Base-by-base conservation (phyloP, 2,113 vertebrate species). In the Peromyscus polionotus region DNA sequence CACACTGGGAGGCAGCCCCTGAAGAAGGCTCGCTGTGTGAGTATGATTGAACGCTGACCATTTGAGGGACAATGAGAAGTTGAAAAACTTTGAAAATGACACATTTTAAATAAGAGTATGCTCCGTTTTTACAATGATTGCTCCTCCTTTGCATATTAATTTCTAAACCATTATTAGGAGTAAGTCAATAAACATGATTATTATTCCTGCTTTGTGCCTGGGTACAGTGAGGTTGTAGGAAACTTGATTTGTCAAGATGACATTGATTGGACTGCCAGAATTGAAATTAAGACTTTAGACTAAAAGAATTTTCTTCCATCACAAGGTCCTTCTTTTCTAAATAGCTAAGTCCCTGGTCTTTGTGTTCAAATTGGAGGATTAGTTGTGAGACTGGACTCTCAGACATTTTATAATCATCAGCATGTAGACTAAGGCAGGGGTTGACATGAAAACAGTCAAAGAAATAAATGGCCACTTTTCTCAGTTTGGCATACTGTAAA, bases 381-480 rank as follows among this genome's bases (percentile, higher is more conserved):
- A 87, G 36, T 87, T 48, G 17, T 22, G 22, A 92, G 54, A n/a
- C 51, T 85, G 7, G 45, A 91, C 26, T 73, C 17, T 54, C 77
- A 39, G 59, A 57, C 65, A 88, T 91, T 95, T 97, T 94, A 51
- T 75, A 94, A 91, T 86, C 26, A 88, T 67, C 88, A 36, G 36
- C 70, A 42, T 89, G 45, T 75, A 17, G 79, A 93, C 91, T 92
- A 95, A 93, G 26, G 48, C 54, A 93, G 28, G 54, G 42, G 7
- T 28, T 81, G 85, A 54, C 75, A 92, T 85, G 42, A 95, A 95
- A 76, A 97, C 93, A 93, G 92, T 95, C 36, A 97, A 97, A 59
- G 54, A 97, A 96, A 96, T 79, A 97, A 97, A 97, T 96, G 79
- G 17, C 33, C 85, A 96, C 33, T 81, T 97, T 97, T 97, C 68